These are phyloP conservation scores for Macropus fuliginosus DNA, from an alignment of 2,797 vertebrate genomes.

Conservation along the genomic window DNA sequence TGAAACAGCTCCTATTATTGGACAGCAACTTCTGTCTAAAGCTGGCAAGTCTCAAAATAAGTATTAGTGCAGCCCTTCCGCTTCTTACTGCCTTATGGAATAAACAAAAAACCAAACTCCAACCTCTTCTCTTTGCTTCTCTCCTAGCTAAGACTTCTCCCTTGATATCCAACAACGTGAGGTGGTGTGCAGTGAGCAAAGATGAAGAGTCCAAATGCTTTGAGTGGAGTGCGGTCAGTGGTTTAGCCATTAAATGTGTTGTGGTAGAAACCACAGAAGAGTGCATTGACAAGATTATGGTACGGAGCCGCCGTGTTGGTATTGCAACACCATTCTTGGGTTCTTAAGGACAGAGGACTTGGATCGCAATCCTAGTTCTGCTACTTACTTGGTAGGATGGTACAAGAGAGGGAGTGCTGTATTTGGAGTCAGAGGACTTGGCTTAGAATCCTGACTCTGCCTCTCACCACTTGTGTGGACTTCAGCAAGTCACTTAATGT, in stretches of 20 bases:
- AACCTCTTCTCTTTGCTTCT: background rate
- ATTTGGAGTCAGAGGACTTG: background rate
- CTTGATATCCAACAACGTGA: constrained; percentile 72
- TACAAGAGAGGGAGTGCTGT: background rate
- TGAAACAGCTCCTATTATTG: background rate
- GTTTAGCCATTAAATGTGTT: constrained; percentile 82
- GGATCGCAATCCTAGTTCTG: background rate
- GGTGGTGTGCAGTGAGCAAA: constrained; percentile 90
- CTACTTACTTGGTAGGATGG: background rate
- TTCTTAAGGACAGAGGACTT: background rate
- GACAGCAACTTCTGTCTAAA: background rate
- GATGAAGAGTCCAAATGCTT: constrained; percentile 91
- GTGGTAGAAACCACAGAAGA: constrained; percentile 82
- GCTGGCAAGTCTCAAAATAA: background rate
- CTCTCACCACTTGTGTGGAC: background rate
- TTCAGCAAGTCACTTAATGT: background rate
- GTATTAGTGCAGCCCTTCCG: background rate
- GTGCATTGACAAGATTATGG: constrained; percentile 91
- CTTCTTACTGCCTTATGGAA: background rate
- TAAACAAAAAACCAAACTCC: background rate
- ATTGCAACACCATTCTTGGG: background rate
- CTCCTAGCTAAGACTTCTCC: background rate
- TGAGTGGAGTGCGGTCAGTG: constrained; percentile 85
- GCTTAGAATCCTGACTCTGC: background rate
- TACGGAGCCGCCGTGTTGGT: constrained; percentile 74